phyloP scores from a whole-genome alignment of 2,113 vertebrate species.

The Quiscalus mexicanus region DNA sequence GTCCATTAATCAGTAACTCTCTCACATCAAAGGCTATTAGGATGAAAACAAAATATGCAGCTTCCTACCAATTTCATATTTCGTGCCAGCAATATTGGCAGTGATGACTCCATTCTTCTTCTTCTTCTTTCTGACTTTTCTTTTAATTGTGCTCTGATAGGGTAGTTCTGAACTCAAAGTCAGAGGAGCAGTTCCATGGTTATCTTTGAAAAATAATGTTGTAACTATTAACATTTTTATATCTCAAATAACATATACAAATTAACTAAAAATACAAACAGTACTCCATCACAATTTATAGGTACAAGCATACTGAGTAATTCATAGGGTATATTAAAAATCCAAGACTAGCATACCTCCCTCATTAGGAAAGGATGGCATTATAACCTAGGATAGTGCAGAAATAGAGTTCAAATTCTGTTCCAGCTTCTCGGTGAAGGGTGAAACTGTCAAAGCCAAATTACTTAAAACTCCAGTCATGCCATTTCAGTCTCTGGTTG shows the following conservation, averaged over 20 bases:
- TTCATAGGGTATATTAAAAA: neutral
- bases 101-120: constrained; percentile 91
- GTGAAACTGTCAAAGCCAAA: constrained; percentile 47
- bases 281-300: neutral
- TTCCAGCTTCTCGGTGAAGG: constrained; percentile 69
- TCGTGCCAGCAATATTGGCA: constrained; percentile 91
- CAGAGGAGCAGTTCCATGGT: constrained; percentile 84
- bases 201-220: constrained; percentile 77
- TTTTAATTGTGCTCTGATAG: constrained; percentile 86
- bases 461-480: constrained; percentile 52
- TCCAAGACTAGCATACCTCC: constrained; percentile 81
- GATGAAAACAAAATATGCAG: neutral
- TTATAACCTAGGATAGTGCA: constrained; percentile 73
- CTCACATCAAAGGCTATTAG: neutral
- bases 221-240: neutral
- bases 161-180: constrained; percentile 81
- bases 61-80: constrained; percentile 96
- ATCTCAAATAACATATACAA: neutral
- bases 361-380: constrained; percentile 95
- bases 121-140: constrained; percentile 87
- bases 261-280: neutral
- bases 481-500: constrained; percentile 66
- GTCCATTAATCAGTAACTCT: neutral
- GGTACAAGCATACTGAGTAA: neutral
- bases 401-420: constrained; percentile 59